Percentiles rank a stretch among this genome's conserved stretches.
phyloP scores from a whole-genome alignment of 2,888 invertebrate species.

The Deilephila porcellus region DNA sequence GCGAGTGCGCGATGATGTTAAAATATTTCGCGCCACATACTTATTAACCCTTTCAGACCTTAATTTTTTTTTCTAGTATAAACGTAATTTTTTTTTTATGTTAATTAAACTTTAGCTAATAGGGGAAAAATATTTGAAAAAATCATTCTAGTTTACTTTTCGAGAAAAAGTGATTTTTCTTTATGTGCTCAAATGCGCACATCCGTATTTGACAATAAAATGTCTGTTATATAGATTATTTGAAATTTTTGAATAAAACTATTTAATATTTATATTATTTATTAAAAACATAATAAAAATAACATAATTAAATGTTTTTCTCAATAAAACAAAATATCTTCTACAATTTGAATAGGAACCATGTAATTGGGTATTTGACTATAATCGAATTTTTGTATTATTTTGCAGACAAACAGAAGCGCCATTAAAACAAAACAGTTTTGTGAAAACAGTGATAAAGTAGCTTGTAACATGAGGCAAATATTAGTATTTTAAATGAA shows the following conservation, averaged over 20 bases:
- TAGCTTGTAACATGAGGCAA: too few relatives aligned
- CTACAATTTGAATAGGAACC: slow-evolving; percentile 33
- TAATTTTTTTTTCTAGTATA: slow-evolving; percentile 36
- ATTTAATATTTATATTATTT: not conserved
- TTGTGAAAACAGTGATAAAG: too few relatives aligned
- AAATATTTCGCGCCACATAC: too few relatives aligned
- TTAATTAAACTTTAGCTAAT: slow-evolving; percentile 21
- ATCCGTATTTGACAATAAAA: slow-evolving; percentile 35
- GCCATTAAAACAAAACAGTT: too few relatives aligned
- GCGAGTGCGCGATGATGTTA: too few relatives aligned
- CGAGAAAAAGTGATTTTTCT: slow-evolving; percentile 37
- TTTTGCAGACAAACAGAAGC: too few relatives aligned
- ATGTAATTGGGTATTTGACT: too few relatives aligned
- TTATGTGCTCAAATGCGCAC: slow-evolving; percentile 41
- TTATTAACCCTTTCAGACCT: slow-evolving; percentile 40
- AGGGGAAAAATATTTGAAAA: slow-evolving; percentile 33
- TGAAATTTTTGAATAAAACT: not conserved
- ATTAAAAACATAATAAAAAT: slow-evolving; percentile 26
- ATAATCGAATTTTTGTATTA: too few relatives aligned
- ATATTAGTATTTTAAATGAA: too few relatives aligned
- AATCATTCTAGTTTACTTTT: slow-evolving; percentile 34
- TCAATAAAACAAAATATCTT: slow-evolving; percentile 24
- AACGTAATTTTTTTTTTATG: slow-evolving; percentile 33
- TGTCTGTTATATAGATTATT: slow-evolving; percentile 9
- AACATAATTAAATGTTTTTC: slow-evolving; percentile 30